phyloP scores from a whole-genome alignment of 2,113 vertebrate species.

The Oceanodroma tethys region DNA sequence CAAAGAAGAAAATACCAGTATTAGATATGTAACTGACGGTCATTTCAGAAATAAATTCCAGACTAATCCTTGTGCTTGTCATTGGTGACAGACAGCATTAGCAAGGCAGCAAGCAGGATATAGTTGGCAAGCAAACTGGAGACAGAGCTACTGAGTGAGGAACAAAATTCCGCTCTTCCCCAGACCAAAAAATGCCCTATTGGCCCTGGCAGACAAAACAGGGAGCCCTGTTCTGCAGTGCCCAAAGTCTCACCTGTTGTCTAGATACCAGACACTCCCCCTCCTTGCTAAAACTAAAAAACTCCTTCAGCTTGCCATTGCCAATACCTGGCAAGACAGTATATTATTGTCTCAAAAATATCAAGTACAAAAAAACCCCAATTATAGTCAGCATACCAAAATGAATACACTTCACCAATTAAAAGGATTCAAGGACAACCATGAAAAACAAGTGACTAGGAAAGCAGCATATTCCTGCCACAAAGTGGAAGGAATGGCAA shows the following conservation, averaged over 20 bases:
- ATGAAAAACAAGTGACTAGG: background rate
- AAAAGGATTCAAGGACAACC: background rate
- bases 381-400: background rate
- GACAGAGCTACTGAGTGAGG: background rate
- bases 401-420: background rate
- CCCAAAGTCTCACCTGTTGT: background rate
- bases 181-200: background rate
- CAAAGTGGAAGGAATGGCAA: too few species aligned
- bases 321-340: background rate
- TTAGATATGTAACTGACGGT: rapidly evolving
- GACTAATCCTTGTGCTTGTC: background rate
- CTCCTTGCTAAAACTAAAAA: background rate
- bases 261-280: background rate
- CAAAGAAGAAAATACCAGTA: background rate
- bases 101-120: background rate
- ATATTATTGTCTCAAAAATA: background rate
- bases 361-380: rapidly evolving
- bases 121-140: background rate
- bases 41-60: background rate
- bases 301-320: background rate
- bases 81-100: background rate
- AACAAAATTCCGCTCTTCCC: background rate
- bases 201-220: background rate
- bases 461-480: background rate
- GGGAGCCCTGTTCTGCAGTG: background rate